phyloP scores from a whole-genome alignment of 2,888 invertebrate genomes.

The Lithosia quadra region DNA sequence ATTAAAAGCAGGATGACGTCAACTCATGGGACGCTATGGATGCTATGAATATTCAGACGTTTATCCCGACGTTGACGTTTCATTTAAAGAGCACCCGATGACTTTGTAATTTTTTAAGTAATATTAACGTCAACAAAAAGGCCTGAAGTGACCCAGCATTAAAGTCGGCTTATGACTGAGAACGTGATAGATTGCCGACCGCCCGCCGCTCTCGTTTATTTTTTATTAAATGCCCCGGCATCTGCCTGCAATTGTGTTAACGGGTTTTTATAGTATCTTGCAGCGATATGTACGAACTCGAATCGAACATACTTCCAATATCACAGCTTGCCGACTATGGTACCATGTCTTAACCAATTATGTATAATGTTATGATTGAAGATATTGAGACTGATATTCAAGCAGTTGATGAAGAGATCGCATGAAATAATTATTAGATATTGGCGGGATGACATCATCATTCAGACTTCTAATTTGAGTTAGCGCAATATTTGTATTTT shows the following conservation, averaged over 20 bases:
- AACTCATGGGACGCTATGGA: conserved; percentile 53
- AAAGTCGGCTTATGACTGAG: conserved; percentile 85
- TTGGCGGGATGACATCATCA: too few relatives aligned
- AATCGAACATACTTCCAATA: conserved; percentile 45
- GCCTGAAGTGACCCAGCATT: conserved; percentile 85
- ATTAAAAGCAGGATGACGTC: conserved; percentile 56
- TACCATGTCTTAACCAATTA: not conserved
- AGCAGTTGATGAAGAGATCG: too few relatives aligned
- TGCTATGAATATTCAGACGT: conserved; percentile 69
- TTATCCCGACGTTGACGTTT: conserved; percentile 75
- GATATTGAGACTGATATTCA: too few relatives aligned
- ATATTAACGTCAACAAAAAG: conserved; percentile 85
- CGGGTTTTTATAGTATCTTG: conserved; percentile 68
- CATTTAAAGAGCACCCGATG: conserved; percentile 74
- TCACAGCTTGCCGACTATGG: not conserved
- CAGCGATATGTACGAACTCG: conserved; percentile 46
- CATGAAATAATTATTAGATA: too few relatives aligned
- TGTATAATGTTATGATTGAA: too few relatives aligned
- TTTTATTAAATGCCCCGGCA: conserved; percentile 81
- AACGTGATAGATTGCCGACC: conserved; percentile 82
- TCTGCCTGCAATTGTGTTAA: conserved; percentile 81
- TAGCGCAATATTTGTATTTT: too few relatives aligned
- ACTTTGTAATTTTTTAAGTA: conserved; percentile 78
- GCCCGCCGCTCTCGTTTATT: conserved; percentile 73
- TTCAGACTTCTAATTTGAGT: too few relatives aligned